Evolutionary conservation across 2,113 vertebrate genomes (phyloP).

Genomic region (Psilopsiagon aurifrons): DNA sequence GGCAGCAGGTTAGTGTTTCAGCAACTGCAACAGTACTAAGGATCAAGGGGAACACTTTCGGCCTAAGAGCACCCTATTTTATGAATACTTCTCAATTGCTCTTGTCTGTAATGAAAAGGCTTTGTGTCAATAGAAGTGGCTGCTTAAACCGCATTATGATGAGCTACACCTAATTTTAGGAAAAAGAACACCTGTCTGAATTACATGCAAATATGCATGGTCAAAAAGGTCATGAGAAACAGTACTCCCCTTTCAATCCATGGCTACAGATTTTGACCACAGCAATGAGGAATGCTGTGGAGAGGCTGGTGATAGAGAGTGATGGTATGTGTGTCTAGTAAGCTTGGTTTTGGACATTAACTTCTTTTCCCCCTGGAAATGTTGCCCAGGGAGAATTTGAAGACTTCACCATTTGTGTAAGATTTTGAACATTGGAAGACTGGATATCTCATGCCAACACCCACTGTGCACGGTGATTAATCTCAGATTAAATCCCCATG

Average conservation of each 20-base stretch:
- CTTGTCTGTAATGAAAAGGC: neutral
- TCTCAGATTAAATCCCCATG: neutral
- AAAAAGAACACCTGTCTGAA: neutral
- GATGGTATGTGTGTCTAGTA: neutral
- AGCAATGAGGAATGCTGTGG: neutral
- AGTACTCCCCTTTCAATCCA: neutral
- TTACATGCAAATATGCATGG: neutral
- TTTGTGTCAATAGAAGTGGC: neutral
- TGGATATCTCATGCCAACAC: neutral
- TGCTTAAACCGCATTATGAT: neutral
- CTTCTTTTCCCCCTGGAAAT: neutral
- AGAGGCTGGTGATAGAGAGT: neutral
- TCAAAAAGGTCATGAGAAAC: neutral
- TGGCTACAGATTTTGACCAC: neutral
- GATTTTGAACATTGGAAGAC: neutral
- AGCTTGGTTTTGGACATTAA: neutral
- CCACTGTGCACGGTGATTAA: neutral
- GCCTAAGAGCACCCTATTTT: neutral
- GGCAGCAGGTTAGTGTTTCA: neutral
- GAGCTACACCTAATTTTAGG: neutral
- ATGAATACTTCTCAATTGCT: neutral
- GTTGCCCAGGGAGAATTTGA: neutral
- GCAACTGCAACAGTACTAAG: neutral
- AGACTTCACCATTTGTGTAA: neutral
- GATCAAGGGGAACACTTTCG: conserved; percentile 19